These are phyloP conservation scores for Gnatocerus cornutus DNA, from an alignment of 2,888 invertebrate genomes.

Conservation along the genomic window DNA sequence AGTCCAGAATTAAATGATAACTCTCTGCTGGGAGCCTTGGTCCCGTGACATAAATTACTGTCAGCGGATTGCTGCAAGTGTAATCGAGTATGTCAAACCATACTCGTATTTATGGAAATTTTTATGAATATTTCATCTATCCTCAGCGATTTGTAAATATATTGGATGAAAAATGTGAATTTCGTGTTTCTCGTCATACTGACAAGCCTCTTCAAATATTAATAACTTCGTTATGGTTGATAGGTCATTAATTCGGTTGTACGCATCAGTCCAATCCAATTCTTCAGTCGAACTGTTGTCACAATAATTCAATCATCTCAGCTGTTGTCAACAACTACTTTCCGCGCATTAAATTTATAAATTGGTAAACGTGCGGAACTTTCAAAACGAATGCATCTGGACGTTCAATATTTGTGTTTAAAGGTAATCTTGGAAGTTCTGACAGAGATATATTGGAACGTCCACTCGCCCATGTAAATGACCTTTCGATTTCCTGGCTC, in stretches of 20 bases:
- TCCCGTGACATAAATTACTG: constrained; percentile 46
- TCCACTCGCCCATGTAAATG: constrained; percentile 61
- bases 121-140: constrained; percentile 50
- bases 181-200: constrained; percentile 47
- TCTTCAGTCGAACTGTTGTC: background rate
- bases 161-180: constrained; percentile 50
- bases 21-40: constrained; percentile 14
- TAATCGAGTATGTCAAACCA: constrained; percentile 51
- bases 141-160: constrained; percentile 50
- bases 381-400: background rate
- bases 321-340: background rate
- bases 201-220: constrained; percentile 50
- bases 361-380: background rate
- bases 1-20: constrained; percentile 43
- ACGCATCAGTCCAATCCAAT: constrained; percentile 22
- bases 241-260: constrained; percentile 37
- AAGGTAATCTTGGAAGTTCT: constrained; percentile 57
- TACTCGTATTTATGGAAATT: constrained; percentile 52
- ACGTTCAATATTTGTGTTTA: constrained; percentile 53
- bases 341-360: too few relatives aligned
- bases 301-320: background rate
- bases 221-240: constrained; percentile 49
- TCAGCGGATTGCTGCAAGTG: constrained; percentile 49
- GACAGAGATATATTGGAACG: constrained; percentile 60
- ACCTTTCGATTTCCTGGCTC: constrained; percentile 59